Evolutionary conservation across 53 echinoderm and acorn worm species (phyloP), one percentile per base, ranked within the genome.

Genomic region (Temnopleurus reevesii): DNA sequence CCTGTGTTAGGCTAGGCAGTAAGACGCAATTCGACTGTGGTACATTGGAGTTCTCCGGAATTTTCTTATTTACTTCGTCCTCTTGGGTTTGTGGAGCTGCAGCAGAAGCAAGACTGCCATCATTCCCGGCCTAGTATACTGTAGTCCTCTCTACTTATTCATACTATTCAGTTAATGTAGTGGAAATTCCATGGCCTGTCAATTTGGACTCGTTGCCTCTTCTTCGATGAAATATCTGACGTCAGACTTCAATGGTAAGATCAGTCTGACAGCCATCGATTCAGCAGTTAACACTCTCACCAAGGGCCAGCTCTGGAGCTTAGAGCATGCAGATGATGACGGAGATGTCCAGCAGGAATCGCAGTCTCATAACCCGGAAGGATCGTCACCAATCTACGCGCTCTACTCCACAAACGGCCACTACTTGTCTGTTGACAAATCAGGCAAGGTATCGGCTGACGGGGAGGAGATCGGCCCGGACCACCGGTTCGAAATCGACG

Each of bases 391-490:
- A 4, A 12, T 12, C 15, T 87, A 33, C 31, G 46, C 65, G 1
- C 17, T 87, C 71, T 87, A 66, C 24, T 87, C 88, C n/a, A 87
- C 88, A 10, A 87, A 87, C 35, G 66, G 71, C 3, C 86, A 86
- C 46, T 87, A 87, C 54, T 23, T 87, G 2, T 47, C 88, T 15
- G 88, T 66, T 4, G 71, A 87, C 30, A 87, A 87, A 12, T 87
- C 88, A 4, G 88, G 88, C 1, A 87, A 87, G 46, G 88, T 87
- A 27, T 41, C 88, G 3, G 88, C 71, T 8, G 88, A 87, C 4
- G 71, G 47, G 0, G 88, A 87, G 88, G 53, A 87, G 8, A 64
- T 54, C 51, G 53, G 53, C 12, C 10, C 30, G 12, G 88, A 46
- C 4, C 66, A 87, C 5, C 88, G 49, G n/a, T 87, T 87, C 24